A percentile compares a stretch with the other conserved stretches of the same genome.
phyloP scores from a whole-genome alignment of 2,888 invertebrate genomes.

The Ethmia dodecea region DNA sequence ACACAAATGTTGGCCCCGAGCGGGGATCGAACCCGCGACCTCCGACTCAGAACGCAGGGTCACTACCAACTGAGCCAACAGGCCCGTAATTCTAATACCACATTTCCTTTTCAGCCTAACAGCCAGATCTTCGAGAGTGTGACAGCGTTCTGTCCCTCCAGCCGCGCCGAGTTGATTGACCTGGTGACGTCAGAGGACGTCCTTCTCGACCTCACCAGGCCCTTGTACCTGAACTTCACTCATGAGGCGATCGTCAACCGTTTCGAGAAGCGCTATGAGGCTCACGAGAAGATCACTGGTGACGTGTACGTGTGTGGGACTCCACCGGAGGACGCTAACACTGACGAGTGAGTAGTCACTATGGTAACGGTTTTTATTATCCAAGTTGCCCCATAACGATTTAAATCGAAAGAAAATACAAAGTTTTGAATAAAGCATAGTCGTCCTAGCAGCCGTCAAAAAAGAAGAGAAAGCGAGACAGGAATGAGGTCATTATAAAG shows the following conservation, averaged over 20 bases:
- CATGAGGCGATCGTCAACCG: conserved; percentile 88
- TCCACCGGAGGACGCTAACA: conserved; percentile 75
- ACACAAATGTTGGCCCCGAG: too few relatives aligned
- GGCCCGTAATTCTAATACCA: too few relatives aligned
- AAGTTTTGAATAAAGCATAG: too few relatives aligned
- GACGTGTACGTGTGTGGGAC: conserved; percentile 87
- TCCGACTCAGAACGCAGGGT: too few relatives aligned
- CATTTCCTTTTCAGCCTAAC: conserved; percentile 82
- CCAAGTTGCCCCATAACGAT: too few relatives aligned
- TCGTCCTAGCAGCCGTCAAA: too few relatives aligned
- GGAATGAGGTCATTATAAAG: too few relatives aligned
- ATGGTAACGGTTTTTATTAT: too few relatives aligned
- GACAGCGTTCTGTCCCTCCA: conserved; percentile 90
- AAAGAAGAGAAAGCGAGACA: too few relatives aligned
- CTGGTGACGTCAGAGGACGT: conserved; percentile 86
- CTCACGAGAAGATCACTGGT: conserved; percentile 88
- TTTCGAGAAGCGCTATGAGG: conserved; percentile 80
- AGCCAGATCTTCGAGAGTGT: conserved; percentile 89
- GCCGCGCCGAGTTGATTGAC: conserved; percentile 83
- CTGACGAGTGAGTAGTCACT: conserved; percentile 77
- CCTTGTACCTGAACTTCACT: conserved; percentile 91
- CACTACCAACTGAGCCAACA: too few relatives aligned
- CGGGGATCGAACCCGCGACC: too few relatives aligned
- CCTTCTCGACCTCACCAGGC: conserved; percentile 87
- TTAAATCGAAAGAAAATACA: too few relatives aligned